Conservation (phyloP, 2,797 vertebrate genomes). For the Lophius americanus region DNA sequence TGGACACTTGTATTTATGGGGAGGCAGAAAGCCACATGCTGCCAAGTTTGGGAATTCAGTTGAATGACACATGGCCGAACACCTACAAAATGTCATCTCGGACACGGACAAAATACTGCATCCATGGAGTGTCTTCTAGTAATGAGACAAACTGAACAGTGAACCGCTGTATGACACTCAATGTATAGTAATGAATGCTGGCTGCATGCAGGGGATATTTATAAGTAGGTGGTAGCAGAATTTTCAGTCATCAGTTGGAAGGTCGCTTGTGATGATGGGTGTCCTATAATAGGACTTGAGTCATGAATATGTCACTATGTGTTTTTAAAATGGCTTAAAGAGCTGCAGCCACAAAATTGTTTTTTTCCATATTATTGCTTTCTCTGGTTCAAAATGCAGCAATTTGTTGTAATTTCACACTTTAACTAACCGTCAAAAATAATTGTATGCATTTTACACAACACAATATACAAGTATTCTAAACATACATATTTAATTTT, state of each 20-base stretch:
- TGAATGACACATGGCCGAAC: conserved; percentile 9
- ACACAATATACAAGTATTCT: not conserved
- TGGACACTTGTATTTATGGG: conserved; percentile 30
- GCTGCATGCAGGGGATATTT: conserved; percentile 42
- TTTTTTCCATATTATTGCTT: not conserved
- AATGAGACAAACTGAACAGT: conserved; percentile 11
- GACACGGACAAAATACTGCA: not conserved
- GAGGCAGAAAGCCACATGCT: conserved; percentile 18
- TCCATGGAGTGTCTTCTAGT: not conserved
- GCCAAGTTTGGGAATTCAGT: conserved; percentile 20
- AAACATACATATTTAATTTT: not conserved
- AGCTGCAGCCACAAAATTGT: conserved; percentile 1
- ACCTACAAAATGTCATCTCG: conserved; percentile 30
- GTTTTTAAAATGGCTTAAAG: conserved; percentile 33
- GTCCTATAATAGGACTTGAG: conserved; percentile 54
- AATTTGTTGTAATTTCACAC: not conserved
- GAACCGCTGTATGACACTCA: conserved; percentile 1
- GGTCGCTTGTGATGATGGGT: conserved; percentile 44
- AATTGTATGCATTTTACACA: not conserved
- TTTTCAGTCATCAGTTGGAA: conserved; percentile 39
- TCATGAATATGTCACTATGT: conserved; percentile 47
- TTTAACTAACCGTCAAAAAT: not conserved
- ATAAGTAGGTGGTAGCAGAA: conserved; percentile 45
- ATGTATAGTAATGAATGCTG: conserved; percentile 10
- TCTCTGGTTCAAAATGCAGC: not conserved